Evolutionary conservation across 2,888 invertebrate genomes (phyloP), one percentile per base, ranked within the genome.

Genomic region (Mimas tiliae): DNA sequence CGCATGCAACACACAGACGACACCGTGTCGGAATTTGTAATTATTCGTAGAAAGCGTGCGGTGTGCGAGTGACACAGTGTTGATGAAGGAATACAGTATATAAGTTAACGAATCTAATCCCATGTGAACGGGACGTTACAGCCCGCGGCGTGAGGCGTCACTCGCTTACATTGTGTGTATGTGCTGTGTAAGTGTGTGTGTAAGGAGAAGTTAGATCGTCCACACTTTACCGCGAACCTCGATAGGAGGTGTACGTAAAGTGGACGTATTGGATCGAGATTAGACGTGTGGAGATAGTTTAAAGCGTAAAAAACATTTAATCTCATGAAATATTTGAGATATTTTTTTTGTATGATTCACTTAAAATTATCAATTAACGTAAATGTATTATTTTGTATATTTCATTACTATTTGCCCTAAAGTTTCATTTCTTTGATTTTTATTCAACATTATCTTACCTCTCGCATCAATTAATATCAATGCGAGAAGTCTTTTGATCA

Each of bases 161-260:
- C 76, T 80, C 78, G 78, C 72, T 74, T 76, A 78, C 70, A 78
- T 74, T 68, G 70, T 65, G 67, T 69, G 68, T 68, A 69, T 69
- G 77, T 77, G 77, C 72, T 76, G 67, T 72, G 70, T 65, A 76
- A 73, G 82, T 78, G 82, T 83, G 89, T 85, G 87, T 86, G 90
- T 84, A 90, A 90, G 92, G 89, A 86, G 87, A 93, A 93, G 93
- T 93, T 93, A 93, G 93, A 93, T 93, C 93, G 93, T 90, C 92
- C 92, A 91, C 92, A 91, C 92, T 93, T 92, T 93, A 92, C 91
- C 92, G 89, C 91, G 91, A 81, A 82, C 88, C 92, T 91, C 90
- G 87, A 93, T 92, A 92, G 91, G 86, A 91, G 88, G 72, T 76
- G 92, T 83, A 89, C 85, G 80, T 76, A 63, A 70, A 67, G 72